Evolutionary conservation across 2,797 vertebrate species (phyloP).

Genomic region (Lemur catta): DNA sequence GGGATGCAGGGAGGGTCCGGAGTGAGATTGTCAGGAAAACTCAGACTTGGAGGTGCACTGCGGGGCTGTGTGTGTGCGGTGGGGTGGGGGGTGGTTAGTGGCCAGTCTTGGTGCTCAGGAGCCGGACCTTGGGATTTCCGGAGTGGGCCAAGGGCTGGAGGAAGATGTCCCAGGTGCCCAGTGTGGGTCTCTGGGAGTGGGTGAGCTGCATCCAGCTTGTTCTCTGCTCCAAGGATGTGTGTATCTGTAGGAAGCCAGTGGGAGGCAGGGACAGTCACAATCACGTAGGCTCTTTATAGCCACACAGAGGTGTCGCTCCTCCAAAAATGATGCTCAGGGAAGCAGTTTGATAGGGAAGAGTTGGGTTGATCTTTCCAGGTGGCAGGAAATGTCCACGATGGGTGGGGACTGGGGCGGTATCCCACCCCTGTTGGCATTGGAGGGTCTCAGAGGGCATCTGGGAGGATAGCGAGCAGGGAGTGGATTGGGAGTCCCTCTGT

Average conservation of each 20-base stretch:
- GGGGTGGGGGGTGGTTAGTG: background rate
- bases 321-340: slow-evolving; percentile 64
- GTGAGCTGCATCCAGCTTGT: background rate
- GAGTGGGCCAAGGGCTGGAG: background rate
- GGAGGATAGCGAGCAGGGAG: background rate
- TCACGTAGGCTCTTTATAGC: slow-evolving; percentile 67
- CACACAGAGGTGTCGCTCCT: slow-evolving; percentile 64
- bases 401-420: background rate
- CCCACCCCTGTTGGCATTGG: background rate
- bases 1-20: background rate
- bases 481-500: background rate
- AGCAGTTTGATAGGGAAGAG: background rate
- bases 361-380: background rate
- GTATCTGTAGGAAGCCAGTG: slow-evolving; percentile 52
- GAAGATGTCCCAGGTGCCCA: background rate
- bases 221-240: background rate
- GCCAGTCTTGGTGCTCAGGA: background rate
- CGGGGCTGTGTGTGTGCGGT: background rate
- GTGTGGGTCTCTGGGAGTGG: background rate
- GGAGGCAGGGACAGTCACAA: slow-evolving; percentile 72
- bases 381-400: background rate
- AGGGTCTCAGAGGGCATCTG: background rate
- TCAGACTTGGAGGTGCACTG: background rate
- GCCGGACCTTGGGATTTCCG: background rate
- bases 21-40: slow-evolving; percentile 62